Conservation (phyloP, 2,888 invertebrate genomes). For the Conomelus anceps region DNA sequence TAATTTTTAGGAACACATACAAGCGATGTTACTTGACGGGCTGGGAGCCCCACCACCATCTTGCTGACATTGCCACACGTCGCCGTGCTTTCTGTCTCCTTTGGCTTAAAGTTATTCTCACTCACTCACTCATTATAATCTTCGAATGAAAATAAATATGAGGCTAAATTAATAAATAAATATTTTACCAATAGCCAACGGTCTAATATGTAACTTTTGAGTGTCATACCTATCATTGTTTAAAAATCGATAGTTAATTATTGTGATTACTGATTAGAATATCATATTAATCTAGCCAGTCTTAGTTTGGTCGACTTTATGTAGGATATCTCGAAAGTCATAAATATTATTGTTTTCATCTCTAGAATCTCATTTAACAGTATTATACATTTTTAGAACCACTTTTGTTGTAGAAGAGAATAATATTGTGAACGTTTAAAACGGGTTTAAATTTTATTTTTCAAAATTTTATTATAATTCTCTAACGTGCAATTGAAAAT, state of each 20-base stretch:
- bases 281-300: not conserved
- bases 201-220: not conserved
- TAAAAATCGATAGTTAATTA: not conserved
- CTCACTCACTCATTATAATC: not conserved
- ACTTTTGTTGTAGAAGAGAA: not conserved
- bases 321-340: not conserved
- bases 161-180: not conserved
- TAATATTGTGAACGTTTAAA: not conserved
- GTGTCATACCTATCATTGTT: not conserved
- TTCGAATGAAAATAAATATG: not conserved
- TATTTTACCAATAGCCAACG: not conserved
- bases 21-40: not conserved
- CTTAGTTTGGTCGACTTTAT: not conserved
- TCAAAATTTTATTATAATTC: too few relatives aligned
- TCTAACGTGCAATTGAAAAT: too few relatives aligned
- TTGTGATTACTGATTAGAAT: not conserved
- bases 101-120: not conserved
- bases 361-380: not conserved
- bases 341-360: not conserved
- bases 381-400: not conserved
- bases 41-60: constrained; percentile 17
- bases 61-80: constrained; percentile 12
- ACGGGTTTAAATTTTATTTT: not conserved
- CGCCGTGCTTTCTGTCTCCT: not conserved
- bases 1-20: constrained; percentile 12